phyloP scores from a whole-genome alignment of 2,888 invertebrate species.

The Antheraea assamensis region DNA sequence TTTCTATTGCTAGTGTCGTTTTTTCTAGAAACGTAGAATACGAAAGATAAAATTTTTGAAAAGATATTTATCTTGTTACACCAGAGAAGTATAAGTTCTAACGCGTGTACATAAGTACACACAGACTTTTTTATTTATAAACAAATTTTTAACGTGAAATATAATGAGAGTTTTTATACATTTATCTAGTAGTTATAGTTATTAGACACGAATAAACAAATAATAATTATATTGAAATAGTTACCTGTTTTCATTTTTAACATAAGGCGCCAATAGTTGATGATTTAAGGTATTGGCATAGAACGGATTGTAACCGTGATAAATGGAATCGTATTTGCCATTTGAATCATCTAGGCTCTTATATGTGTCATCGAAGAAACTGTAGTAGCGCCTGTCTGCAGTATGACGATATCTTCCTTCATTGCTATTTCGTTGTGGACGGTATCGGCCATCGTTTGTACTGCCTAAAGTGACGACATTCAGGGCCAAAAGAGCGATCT shows the following conservation, averaged over 20 bases:
- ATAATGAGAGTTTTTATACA: neutral
- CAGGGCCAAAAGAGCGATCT: conserved; percentile 50
- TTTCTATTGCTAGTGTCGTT: too few species aligned
- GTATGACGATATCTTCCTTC: conserved; percentile 57
- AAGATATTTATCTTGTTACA: too few species aligned
- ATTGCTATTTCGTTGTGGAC: conserved; percentile 56
- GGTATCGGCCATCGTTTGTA: conserved; percentile 72
- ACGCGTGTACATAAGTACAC: too few species aligned
- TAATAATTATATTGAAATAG: neutral
- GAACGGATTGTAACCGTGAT: conserved; percentile 52
- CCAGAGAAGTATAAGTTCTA: too few species aligned
- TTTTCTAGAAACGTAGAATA: too few species aligned
- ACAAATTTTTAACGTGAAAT: neutral
- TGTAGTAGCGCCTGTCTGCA: conserved; percentile 49
- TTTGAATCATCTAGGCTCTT: conserved; percentile 44
- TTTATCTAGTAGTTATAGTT: neutral
- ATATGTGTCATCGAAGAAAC: conserved; percentile 34
- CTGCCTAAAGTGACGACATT: conserved; percentile 40
- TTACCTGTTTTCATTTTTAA: conserved; percentile 50
- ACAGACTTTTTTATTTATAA: too few species aligned
- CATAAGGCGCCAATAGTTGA: conserved; percentile 55
- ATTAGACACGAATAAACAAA: neutral
- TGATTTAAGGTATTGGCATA: conserved; percentile 52
- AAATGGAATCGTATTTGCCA: conserved; percentile 54
- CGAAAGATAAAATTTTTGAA: too few species aligned